Evolutionary conservation across 2,888 invertebrate genomes (phyloP).

Genomic region (Zelleria hepariella): DNA sequence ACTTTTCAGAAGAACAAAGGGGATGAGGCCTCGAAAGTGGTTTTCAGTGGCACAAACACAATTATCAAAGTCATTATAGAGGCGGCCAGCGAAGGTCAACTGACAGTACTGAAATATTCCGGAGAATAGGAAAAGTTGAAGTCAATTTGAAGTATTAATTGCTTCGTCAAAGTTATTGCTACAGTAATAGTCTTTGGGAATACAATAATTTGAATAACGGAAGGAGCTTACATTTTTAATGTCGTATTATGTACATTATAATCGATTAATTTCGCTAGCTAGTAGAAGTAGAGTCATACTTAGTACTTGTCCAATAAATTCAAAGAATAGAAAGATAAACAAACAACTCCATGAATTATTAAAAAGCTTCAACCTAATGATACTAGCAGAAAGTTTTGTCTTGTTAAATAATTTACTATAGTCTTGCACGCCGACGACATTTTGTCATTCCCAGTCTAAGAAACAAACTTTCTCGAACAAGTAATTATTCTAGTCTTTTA

Average conservation of each 20-base stretch:
- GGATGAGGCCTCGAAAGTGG: background rate
- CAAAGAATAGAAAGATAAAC: too few relatives aligned
- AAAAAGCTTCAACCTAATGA: background rate
- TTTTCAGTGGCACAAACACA: background rate
- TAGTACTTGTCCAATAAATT: too few relatives aligned
- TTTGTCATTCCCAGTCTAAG: background rate
- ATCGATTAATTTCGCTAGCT: too few relatives aligned
- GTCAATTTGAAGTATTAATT: background rate
- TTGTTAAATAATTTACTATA: background rate
- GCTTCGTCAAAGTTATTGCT: background rate
- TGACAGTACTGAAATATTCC: background rate
- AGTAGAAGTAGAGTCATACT: too few relatives aligned
- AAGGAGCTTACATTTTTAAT: background rate
- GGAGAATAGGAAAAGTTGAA: background rate
- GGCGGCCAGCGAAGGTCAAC: background rate
- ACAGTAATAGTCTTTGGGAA: background rate
- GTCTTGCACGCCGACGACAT: background rate
- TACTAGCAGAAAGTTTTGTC: background rate
- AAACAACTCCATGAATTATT: background rate
- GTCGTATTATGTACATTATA: too few relatives aligned
- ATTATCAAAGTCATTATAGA: slow-evolving; percentile 2
- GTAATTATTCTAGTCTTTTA: too few relatives aligned
- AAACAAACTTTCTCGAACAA: background rate
- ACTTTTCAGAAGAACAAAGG: background rate
- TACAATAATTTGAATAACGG: background rate